phyloP scores from a whole-genome alignment of 2,797 vertebrate genomes.

The Menidia menidia region DNA sequence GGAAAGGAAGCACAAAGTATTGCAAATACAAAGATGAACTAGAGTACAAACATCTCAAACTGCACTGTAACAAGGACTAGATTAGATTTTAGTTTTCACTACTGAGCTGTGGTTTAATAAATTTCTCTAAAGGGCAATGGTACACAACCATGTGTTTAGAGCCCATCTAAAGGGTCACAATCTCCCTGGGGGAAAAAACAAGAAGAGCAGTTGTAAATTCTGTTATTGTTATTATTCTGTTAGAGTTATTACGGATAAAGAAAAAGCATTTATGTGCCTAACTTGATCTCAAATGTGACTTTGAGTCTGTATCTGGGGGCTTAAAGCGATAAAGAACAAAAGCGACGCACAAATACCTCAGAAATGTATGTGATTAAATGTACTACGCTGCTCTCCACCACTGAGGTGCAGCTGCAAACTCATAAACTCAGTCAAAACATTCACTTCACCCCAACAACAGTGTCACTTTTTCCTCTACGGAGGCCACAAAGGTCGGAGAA shows the following conservation, averaged over 20 bases:
- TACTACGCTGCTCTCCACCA: conserved; percentile 28
- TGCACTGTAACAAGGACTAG: no score
- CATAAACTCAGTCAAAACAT: conserved; percentile 67
- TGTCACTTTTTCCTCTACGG: conserved; percentile 79
- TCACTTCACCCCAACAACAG: conserved; percentile 63
- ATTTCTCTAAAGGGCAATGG: no score
- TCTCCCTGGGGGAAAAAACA: not conserved
- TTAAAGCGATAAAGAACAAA: conserved; percentile 1
- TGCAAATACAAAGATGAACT: no score
- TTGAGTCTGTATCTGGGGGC: not conserved
- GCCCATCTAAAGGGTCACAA: not conserved
- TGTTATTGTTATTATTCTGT: no score
- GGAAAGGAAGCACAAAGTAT: no score
- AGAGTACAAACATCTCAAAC: no score
- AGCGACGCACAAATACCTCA: not conserved
- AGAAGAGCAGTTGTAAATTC: not conserved
- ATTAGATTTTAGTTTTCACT: not conserved
- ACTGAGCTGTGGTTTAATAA: not conserved
- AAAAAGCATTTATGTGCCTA: not conserved
- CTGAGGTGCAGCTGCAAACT: conserved; percentile 28
- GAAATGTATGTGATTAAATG: conserved; percentile 13
- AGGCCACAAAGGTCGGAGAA: conserved; percentile 81
- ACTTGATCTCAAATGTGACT: not conserved
- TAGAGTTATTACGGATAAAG: not conserved
- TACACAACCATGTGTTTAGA: not conserved